These are phyloP conservation scores for Scrobipalpa costella DNA, from an alignment of 2,888 invertebrate genomes.

Conservation along the genomic window DNA sequence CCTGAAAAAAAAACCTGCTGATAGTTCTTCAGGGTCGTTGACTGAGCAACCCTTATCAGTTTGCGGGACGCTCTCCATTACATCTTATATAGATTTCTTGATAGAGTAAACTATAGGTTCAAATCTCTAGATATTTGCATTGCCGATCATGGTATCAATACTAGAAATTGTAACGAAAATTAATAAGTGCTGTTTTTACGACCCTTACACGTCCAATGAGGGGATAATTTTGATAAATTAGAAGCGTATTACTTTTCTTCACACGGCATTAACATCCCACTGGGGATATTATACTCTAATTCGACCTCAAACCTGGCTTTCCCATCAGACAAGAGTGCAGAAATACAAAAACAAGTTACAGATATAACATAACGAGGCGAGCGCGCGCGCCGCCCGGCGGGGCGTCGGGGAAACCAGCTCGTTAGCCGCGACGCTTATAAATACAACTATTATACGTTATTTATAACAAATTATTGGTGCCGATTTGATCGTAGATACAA, in stretches of 20 bases:
- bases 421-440: constrained; percentile 26
- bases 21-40: too few relatives aligned
- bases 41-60: too few relatives aligned
- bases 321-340: constrained; percentile 4
- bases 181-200: too few relatives aligned
- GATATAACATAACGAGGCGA: constrained; percentile 13
- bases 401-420: constrained; percentile 30
- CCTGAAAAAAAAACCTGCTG: too few relatives aligned
- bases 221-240: background rate
- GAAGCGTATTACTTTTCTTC: background rate
- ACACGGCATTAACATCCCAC: constrained; percentile 7
- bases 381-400: constrained; percentile 27
- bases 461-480: background rate
- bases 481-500: background rate
- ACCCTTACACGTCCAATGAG: background rate
- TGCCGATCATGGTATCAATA: too few relatives aligned
- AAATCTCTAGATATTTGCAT: too few relatives aligned
- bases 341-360: background rate
- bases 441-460: background rate
- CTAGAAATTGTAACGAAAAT: too few relatives aligned
- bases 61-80: too few relatives aligned
- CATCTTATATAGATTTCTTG: too few relatives aligned
- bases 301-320: constrained; percentile 22
- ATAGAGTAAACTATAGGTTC: too few relatives aligned
- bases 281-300: constrained; percentile 26